A percentile compares a stretch with the other conserved stretches of the same genome.
phyloP scores from a whole-genome alignment of 2,888 invertebrate genomes.

The Macaria notata region DNA sequence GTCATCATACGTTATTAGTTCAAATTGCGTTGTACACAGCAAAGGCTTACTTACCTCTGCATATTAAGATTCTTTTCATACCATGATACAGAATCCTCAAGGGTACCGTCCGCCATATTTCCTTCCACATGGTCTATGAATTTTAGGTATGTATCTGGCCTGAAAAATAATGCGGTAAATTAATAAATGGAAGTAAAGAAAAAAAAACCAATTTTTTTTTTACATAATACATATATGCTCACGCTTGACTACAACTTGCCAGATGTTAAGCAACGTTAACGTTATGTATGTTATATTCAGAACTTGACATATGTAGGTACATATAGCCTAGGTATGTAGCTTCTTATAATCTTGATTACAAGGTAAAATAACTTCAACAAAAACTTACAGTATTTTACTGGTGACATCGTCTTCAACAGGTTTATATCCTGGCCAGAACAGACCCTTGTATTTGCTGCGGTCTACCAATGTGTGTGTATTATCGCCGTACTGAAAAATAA shows the following conservation, averaged over 20 bases:
- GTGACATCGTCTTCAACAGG: conserved; percentile 81
- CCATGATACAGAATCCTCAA: conserved; percentile 95
- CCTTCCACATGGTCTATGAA: conserved; percentile 98
- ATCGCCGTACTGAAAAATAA: conserved; percentile 94
- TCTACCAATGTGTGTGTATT: conserved; percentile 98
- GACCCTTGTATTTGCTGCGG: conserved; percentile 90
- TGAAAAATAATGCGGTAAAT: conserved; percentile 44
- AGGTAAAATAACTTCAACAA: conserved; percentile 4
- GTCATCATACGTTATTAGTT: too few relatives aligned
- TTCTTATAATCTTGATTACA: too few relatives aligned
- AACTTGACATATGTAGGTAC: too few relatives aligned
- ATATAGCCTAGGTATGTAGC: too few relatives aligned
- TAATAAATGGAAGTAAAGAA: not conserved
- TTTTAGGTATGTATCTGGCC: conserved; percentile 86
- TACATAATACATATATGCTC: too few relatives aligned
- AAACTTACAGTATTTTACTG: conserved; percentile 80
- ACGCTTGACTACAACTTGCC: too few relatives aligned
- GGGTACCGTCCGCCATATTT: conserved; percentile 95
- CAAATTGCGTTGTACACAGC: too few relatives aligned
- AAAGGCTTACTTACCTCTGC: conserved; percentile 78
- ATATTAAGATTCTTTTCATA: conserved; percentile 83
- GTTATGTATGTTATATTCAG: too few relatives aligned
- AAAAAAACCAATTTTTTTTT: too few relatives aligned
- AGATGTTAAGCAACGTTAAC: too few relatives aligned
- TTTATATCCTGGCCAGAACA: conserved; percentile 93